Evolutionary conservation across 2,113 vertebrate species (phyloP), one percentile per base, ranked within the genome.

Genomic region (Grus americana): DNA sequence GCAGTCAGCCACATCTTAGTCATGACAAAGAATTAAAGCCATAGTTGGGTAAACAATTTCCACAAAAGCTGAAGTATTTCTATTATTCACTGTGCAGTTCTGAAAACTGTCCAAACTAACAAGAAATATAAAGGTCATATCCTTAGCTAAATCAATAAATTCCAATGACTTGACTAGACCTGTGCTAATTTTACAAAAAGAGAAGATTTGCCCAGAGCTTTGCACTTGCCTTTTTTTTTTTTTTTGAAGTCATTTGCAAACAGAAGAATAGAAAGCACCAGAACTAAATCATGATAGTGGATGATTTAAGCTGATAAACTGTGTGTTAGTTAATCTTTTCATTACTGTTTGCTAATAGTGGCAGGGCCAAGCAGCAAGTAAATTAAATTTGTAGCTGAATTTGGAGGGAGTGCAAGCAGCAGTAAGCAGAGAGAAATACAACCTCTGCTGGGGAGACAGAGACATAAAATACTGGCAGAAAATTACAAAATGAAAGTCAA

Each of bases 331-430:
- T 92, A 92, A 92, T 95, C 11, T 88, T 95, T 97, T 95, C 62
- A 91, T 91, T 95, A 52, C 50, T 79, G 29, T 93, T 89, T 85
- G 8, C 38, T 94, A 96, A 95, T 54, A 92, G 58, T 10, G 19
- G 55, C 42, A 76, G 19, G 32, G 32, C 26, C 67, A 95, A 93
- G 74, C n/a, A 81, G 82, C 72, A 95, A 97, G 85, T 82, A 93
- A 96, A 94, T 95, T 95, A 90, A 95, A 96, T 55, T 80, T 94
- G 80, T 80, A 86, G 83, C 27, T 88, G 67, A 92, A 92, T 86
- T 93, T 93, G 72, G 91, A 96, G 62, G 61, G 10, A 32, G 76
- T 89, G 36, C 54, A 89, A 96, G 96, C 49, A 38, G 49, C 52
- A 49, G 83, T 67, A 75, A 94, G 81, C 5, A 23, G 92, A 95